A percentile compares a stretch with the other conserved stretches of the same genome.
phyloP scores from a whole-genome alignment of 2,888 invertebrate species.

The Meganola albula region DNA sequence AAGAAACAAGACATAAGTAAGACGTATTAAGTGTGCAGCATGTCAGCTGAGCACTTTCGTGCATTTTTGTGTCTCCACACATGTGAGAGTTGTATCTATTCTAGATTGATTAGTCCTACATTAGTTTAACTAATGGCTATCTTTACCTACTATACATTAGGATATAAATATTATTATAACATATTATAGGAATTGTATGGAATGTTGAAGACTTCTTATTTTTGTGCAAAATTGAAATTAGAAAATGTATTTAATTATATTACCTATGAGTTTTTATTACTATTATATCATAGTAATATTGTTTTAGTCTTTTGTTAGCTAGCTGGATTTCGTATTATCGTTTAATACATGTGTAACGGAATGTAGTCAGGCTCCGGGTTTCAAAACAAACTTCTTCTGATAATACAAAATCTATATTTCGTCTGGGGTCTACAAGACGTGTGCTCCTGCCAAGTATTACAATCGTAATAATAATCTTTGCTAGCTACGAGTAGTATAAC shows the following conservation, averaged over 20 bases:
- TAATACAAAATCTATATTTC: too few species aligned
- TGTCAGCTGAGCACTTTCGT: constrained; percentile 27
- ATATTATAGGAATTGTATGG: constrained; percentile 46
- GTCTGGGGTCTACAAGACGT: too few species aligned
- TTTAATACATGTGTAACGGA: constrained; percentile 46
- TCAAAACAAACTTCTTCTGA: too few species aligned
- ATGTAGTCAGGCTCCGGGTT: too few species aligned
- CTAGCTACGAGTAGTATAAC: too few species aligned
- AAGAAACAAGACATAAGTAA: too few species aligned
- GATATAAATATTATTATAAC: constrained; percentile 37
- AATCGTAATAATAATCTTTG: too few species aligned
- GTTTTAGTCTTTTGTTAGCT: constrained; percentile 57
- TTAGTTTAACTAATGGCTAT: constrained; percentile 63
- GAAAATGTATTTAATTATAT: constrained; percentile 49
- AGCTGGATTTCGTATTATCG: constrained; percentile 47
- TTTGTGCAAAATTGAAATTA: constrained; percentile 51
- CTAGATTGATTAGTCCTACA: constrained; percentile 45
- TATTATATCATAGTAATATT: constrained; percentile 65
- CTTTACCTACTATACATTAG: too few species aligned
- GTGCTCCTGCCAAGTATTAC: too few species aligned
- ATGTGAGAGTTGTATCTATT: constrained; percentile 42
- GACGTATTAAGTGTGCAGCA: constrained; percentile 23
- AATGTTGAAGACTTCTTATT: constrained; percentile 57
- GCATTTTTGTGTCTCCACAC: constrained; percentile 46
- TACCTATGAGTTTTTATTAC: constrained; percentile 52